Evolutionary conservation across 2,113 vertebrate species (phyloP).

Genomic region (Centropus unirufus): DNA sequence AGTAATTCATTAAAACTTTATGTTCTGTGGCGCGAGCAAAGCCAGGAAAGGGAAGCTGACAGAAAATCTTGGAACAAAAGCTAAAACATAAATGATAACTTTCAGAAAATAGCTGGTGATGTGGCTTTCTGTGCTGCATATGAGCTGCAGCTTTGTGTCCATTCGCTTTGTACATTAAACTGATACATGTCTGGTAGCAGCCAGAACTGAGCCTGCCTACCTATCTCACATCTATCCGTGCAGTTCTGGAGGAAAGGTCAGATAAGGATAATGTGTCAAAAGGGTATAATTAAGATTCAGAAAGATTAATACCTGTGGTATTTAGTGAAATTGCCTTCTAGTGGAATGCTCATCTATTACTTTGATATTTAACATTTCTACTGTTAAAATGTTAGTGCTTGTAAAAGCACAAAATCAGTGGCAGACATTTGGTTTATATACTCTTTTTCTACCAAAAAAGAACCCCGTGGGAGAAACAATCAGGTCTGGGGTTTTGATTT

Average conservation of each 20-base stretch:
- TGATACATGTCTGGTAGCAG: background rate
- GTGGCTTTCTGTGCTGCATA: background rate
- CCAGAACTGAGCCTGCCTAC: background rate
- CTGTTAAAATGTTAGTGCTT: constrained; percentile 82
- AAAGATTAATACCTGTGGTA: constrained; percentile 85
- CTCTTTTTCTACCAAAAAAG: background rate
- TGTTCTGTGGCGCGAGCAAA: background rate
- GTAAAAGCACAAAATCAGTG: constrained; percentile 49
- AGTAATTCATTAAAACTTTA: constrained; percentile 19
- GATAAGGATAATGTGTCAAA: constrained; percentile 79
- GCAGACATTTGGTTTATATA: constrained; percentile 61
- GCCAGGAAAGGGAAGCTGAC: background rate
- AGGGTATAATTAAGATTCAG: constrained; percentile 83
- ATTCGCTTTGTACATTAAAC: background rate
- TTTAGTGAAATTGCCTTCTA: constrained; percentile 85
- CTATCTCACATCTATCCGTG: constrained; percentile 49
- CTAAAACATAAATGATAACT: background rate
- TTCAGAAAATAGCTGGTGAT: background rate
- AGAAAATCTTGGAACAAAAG: background rate
- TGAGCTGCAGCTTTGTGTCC: constrained; percentile 28
- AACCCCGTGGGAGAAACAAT: background rate
- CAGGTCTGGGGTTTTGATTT: no score
- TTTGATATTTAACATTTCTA: constrained; percentile 83
- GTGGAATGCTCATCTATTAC: constrained; percentile 82
- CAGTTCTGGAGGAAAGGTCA: constrained; percentile 78